Evolutionary conservation across 2,797 vertebrate genomes (phyloP).

Genomic region (Hypotaenidia okinawae): DNA sequence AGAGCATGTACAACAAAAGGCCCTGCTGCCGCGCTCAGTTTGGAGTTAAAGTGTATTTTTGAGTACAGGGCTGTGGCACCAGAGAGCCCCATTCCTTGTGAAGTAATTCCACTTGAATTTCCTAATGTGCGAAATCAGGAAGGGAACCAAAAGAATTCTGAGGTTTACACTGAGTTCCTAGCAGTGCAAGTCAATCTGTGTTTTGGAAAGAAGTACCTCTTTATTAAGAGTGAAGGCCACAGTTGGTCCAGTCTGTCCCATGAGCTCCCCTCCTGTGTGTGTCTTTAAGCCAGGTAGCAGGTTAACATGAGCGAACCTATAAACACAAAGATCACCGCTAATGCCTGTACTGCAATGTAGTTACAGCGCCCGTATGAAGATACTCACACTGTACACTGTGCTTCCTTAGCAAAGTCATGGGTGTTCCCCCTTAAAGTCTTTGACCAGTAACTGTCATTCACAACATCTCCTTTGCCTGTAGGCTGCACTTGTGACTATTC

Average conservation of each 20-base stretch:
- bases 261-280: not conserved
- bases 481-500: not conserved
- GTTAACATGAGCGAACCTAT: not conserved
- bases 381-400: conserved; percentile 23
- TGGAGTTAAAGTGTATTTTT: not conserved
- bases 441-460: not conserved
- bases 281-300: not conserved
- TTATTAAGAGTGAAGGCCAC: conserved; percentile 25
- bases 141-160: not conserved
- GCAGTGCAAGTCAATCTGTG: not conserved
- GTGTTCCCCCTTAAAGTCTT: not conserved
- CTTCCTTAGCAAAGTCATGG: not conserved
- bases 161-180: not conserved
- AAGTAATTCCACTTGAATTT: not conserved
- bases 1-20: not conserved
- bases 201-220: not conserved
- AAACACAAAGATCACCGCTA: not conserved
- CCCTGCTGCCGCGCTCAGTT: not conserved
- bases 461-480: not conserved
- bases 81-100: not conserved
- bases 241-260: not conserved
- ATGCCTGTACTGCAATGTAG: not conserved
- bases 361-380: not conserved
- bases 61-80: not conserved
- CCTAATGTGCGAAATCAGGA: not conserved